These are phyloP conservation scores for Piscicola geometra DNA, from an alignment of 2,888 invertebrate genomes.

Conservation along the genomic window DNA sequence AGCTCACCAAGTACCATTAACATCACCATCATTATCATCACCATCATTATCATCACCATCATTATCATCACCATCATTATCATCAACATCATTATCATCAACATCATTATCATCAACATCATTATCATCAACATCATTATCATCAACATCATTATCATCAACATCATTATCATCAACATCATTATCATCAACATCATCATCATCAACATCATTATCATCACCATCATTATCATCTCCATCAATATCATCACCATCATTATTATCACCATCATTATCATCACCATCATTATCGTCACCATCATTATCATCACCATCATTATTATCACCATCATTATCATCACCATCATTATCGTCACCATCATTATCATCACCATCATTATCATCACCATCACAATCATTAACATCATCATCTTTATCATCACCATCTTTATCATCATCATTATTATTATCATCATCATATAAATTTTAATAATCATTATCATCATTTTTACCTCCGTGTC, in stretches of 20 bases:
- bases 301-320: slow-evolving; percentile 28
- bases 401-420: slow-evolving; percentile 24
- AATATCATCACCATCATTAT: background rate
- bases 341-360: slow-evolving; percentile 27
- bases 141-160: slow-evolving; percentile 16
- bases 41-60: slow-evolving; percentile 24
- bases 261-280: slow-evolving; percentile 6
- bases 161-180: slow-evolving; percentile 30
- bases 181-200: slow-evolving; percentile 30
- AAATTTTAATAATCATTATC: too few species aligned
- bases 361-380: slow-evolving; percentile 26
- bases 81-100: background rate
- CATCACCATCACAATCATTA: slow-evolving; percentile 26
- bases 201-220: slow-evolving; percentile 34
- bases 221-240: slow-evolving; percentile 29
- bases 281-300: slow-evolving; percentile 25
- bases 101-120: slow-evolving; percentile 28
- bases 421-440: slow-evolving; percentile 26
- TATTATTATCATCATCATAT: slow-evolving; percentile 16
- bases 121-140: slow-evolving; percentile 23
- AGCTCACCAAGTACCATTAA: background rate
- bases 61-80: slow-evolving; percentile 12
- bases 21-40: background rate
- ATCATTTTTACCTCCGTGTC: too few species aligned
- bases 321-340: slow-evolving; percentile 25